phyloP scores from a whole-genome alignment of 2,888 invertebrate species.

The Malacosoma neustria region DNA sequence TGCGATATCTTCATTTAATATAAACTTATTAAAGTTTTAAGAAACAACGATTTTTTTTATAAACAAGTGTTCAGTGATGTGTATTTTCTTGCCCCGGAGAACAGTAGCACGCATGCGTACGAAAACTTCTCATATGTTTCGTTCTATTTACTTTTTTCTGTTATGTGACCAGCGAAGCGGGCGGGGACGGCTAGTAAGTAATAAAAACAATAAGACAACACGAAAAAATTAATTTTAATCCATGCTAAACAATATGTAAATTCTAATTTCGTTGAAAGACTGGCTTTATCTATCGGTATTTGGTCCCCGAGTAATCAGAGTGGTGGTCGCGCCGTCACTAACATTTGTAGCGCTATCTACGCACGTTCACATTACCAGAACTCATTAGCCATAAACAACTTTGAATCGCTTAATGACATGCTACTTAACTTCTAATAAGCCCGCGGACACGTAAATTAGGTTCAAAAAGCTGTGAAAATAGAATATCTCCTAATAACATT shows the following conservation, averaged over 20 bases:
- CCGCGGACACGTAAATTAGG: not conserved
- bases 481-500: not conserved
- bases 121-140: too few relatives aligned
- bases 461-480: not conserved
- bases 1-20: too few relatives aligned
- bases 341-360: slow-evolving; percentile 21
- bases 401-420: slow-evolving; percentile 14
- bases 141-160: too few relatives aligned
- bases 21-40: too few relatives aligned
- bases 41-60: too few relatives aligned
- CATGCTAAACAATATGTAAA: slow-evolving; percentile 1
- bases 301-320: slow-evolving; percentile 41
- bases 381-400: not conserved
- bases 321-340: slow-evolving; percentile 25
- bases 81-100: too few relatives aligned
- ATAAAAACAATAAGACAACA: too few relatives aligned
- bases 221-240: too few relatives aligned
- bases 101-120: too few relatives aligned
- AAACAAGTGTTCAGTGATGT: too few relatives aligned
- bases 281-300: slow-evolving; percentile 35
- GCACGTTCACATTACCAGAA: slow-evolving; percentile 3
- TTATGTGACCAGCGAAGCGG: too few relatives aligned
- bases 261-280: slow-evolving; percentile 1
- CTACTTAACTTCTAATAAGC: not conserved
- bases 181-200: too few relatives aligned